Percentiles rank a stretch among this genome's conserved stretches.
Conservation (phyloP, 2,113 vertebrate species). For the Anas platyrhynchos region DNA sequence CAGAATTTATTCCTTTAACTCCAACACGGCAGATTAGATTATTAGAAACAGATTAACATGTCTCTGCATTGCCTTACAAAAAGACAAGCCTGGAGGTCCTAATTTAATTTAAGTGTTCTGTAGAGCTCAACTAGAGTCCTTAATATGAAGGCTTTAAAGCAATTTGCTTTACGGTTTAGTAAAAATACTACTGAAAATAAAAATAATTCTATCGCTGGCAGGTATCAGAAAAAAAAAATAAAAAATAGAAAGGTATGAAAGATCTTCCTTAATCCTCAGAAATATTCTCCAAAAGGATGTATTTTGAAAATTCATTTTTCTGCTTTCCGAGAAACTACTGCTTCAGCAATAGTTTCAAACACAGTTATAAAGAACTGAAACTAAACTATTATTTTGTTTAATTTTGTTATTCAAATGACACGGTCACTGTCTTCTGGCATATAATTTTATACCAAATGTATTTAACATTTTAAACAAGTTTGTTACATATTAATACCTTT, state of each 20-base stretch:
- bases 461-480: not conserved
- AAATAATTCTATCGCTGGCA: not conserved
- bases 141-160: not conserved
- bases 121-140: not conserved
- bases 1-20: not conserved
- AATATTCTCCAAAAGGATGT: not conserved
- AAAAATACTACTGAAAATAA: not conserved
- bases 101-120: not conserved
- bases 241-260: not conserved
- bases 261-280: not conserved
- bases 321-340: not conserved
- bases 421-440: not conserved
- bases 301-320: not conserved
- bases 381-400: not conserved
- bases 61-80: not conserved
- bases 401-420: not conserved
- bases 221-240: not conserved
- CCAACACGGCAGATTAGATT: not conserved
- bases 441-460: not conserved
- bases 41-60: not conserved
- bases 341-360: not conserved
- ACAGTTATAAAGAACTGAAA: not conserved
- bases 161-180: not conserved
- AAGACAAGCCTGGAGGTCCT: not conserved
- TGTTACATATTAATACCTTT: not conserved